Conservation (phyloP, 2,888 invertebrate species). For the Drosophila kuntzei region DNA sequence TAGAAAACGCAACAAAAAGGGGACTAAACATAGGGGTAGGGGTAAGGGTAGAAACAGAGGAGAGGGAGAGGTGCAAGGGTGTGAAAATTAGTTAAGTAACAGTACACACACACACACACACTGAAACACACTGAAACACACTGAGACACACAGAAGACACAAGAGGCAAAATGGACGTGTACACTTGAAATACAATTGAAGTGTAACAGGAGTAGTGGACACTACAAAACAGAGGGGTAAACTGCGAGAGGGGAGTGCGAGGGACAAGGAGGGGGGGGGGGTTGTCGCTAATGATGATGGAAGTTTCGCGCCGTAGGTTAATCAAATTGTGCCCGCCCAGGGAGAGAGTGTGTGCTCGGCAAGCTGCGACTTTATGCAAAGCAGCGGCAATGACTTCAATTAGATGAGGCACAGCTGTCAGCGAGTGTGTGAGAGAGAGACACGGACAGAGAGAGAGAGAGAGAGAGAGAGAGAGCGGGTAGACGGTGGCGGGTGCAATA, state of each 20-base stretch:
- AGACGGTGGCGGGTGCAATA: slow-evolving; percentile 60
- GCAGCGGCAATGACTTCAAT: slow-evolving; percentile 68
- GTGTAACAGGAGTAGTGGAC: slow-evolving; percentile 68
- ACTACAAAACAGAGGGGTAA: slow-evolving; percentile 20
- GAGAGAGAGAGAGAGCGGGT: slow-evolving; percentile 23
- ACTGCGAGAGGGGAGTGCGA: not conserved
- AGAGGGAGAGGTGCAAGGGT: slow-evolving; percentile 36
- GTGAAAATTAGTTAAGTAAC: slow-evolving; percentile 62
- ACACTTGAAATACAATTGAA: slow-evolving; percentile 71
- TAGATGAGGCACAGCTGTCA: slow-evolving; percentile 58
- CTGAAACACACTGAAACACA: not conserved
- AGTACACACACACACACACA: slow-evolving; percentile 3
- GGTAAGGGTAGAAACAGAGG: not conserved
- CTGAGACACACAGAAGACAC: not conserved
- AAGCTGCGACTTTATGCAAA: slow-evolving; percentile 63
- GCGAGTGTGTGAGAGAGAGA: slow-evolving; percentile 2
- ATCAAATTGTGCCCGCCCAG: slow-evolving; percentile 67
- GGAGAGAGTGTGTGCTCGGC: slow-evolving; percentile 17
- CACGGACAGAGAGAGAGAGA: slow-evolving; percentile 12
- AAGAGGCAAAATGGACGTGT: slow-evolving; percentile 47
- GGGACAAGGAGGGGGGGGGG: slow-evolving; percentile 13
- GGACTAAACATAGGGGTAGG: not conserved
- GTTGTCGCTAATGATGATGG: slow-evolving; percentile 75
- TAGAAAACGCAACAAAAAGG: slow-evolving; percentile 36
- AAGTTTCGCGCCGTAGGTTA: slow-evolving; percentile 67